Base-by-base conservation (phyloP, 2,888 invertebrate species). In the Lepidocyrtinus sp. region DNA sequence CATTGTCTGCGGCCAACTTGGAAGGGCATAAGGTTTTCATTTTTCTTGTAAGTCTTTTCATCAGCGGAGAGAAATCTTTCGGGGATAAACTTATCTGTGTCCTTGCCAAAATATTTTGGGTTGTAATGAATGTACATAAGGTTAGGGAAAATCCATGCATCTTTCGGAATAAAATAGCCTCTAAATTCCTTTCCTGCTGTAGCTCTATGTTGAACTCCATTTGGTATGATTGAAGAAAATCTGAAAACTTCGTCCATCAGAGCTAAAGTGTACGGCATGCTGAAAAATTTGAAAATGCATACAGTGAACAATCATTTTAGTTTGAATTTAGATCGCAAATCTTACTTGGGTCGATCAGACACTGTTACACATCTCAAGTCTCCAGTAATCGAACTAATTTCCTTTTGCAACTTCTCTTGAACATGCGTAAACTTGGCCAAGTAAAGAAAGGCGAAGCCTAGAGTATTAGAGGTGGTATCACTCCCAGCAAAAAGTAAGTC, bases 21-120 rank as follows among this genome's bases (percentile, higher is more conserved):
- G 50, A 86, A 86, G 3, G 83, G 71, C 36, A 84, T 45, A 19
- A 85, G 74, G 7, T 85, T 82, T n/a, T 86, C 86, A 64, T 69
- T 71, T 55, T 78, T 80, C 61, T 76, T 74, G 12, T 67, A 36
- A 12, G 59, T 80, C 9, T 55, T 82, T n/a, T 68, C 82, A 65
- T 85, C 85, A 9, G 24, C 1, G 45, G 55, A n/a, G 1, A 86
- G 63, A 45, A 85, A 86, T 73, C 86, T 69, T 65, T 85, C 85
- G 0, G 86, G 85, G 27, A 84, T 71, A 61, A 85, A 85, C 9
- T 65, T 82, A 12, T 82, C 74, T 12, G 85, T 83, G 69, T 86
- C 85, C 36, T 5, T 5, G 0, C 84, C 83, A 85, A 85, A 86
- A 65, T 79, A 68, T 15, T 76, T 72, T 7, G 74, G 71, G 69